Evolutionary conservation across 2,113 vertebrate genomes (phyloP), one percentile per base, ranked within the genome.

Genomic region (Serilophus lunatus): DNA sequence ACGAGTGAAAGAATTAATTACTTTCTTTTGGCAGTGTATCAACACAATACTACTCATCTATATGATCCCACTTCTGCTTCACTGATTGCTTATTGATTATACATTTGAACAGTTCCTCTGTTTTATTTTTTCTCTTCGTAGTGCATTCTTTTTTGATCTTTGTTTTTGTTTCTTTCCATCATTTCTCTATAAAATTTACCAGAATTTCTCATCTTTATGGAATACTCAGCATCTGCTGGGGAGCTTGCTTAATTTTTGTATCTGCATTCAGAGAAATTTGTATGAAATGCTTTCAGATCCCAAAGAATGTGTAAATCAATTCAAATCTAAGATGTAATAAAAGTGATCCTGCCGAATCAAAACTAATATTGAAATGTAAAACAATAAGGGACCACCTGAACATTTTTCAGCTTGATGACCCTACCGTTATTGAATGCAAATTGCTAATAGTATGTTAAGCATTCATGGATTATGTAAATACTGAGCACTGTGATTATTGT

Each of bases 1-100:
- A 9, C 54, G 47, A 88, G 44, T 47, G 85, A 91, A 92, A 84
- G 89, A 92, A 82, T 93, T 92, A 65, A 88, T 95, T 95, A 36
- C 45, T 72, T 94, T 79, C 44, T 71, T 76, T 91, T 78, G 56
- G 36, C 82, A 57, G 38, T 19, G 5, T 93, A 60, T 86, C 88
- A 79, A 54, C 35, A 72, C 42, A 66, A 10, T 80, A 60, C 78
- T 90, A 60, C 36, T 47, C 53, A 51, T 53, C 60, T 75, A 5
- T 56, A 44, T 0, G 0, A 19, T 76, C 20, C 31, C 91, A 4
- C 23, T 71, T 82, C 86, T 80, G 40, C 79, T 82, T 93, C 56
- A 49, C 29, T 92, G 35, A 56, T 64, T 85, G 50, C 28, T 53
- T 78, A 66, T 60, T 71, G 65, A 54, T 81, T 81, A 64, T 42